Evolutionary conservation across 2,113 vertebrate species (phyloP), one percentile per base, ranked within the genome.

Genomic region (Fregata magnificens): DNA sequence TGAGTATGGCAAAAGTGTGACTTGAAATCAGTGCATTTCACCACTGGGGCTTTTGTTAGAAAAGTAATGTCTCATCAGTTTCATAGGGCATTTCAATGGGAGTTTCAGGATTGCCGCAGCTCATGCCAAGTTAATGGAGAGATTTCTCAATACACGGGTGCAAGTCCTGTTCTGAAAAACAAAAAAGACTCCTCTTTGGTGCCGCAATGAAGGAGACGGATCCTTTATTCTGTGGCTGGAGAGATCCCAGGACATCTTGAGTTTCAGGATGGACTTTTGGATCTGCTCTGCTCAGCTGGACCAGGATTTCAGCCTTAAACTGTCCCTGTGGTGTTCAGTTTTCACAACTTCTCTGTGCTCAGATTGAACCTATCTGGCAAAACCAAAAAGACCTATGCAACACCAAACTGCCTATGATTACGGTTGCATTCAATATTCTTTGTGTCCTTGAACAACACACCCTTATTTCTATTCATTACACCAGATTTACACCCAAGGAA

Each of bases 11-110:
- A 87, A 82, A 97, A 95, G 70, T 45, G 71, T 79, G 79, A 73
- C 90, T 85, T 95, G 93, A 90, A 96, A 81, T 86, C 13, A 3
- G 58, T 62, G 55, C 78, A 67, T 96, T 94, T 94, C 94, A 87
- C 93, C 81, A 66, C 66, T 47, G 82, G 56, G 72, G 45, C 18
- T 88, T 83, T 74, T 42, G 59, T 77, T 58, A 58, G 74, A 91
- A 95, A 93, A 77, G 5, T 73, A 31, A 42, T 5, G n/a, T 34
- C 89, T 95, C 91, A 69, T 87, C 83, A 72, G 44, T 93, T 97
- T 94, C 84, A 6, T 21, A 44, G 62, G 83, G 70, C 74, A 79
- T 81, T 67, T 93, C 53, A 1, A 2, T 69, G 86, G 70, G 21
- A 61, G 81, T 82, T 94, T 90, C 6, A 3, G 88, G 70, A 77